Evolutionary conservation across 2,113 vertebrate genomes (phyloP), one percentile per base, ranked within the genome.

Genomic region (Campylomormyrus numenius): DNA sequence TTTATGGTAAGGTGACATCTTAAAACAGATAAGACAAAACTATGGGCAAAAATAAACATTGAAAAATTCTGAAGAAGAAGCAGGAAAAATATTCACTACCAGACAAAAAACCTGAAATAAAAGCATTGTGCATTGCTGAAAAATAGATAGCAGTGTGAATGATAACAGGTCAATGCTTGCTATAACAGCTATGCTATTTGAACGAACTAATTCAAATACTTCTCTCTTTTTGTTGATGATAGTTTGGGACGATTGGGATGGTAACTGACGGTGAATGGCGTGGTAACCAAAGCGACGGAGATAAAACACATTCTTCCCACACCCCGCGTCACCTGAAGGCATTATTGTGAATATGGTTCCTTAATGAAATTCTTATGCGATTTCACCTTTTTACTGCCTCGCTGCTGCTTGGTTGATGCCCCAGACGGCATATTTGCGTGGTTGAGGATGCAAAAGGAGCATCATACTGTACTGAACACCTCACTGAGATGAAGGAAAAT

Each of bases 241-340:
- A 42, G 74, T 42, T 80, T 70, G 62, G 10, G 62, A 70, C 10
- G 62, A 70, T 31, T 70, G 62, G 62, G 74, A 80, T 35, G 74
- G 31, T 80, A 39, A 39, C 74, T 80, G 74, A 17, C 13, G 74
- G 35, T 80, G 74, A 80, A 80, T 35, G 39, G 74, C 6, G 5
- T 80, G 74, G 35, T 80, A 80, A 80, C 74, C 74, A 80, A 80
- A 80, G 74, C 13, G 74, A 42, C 74, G 7, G 35, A 80, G 74
- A 80, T 80, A 80, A 80, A 80, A 80, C 74, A 80, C 74, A 80
- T 80, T 80, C 74, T 80, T 80, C 35, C 74, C 35, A 15, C 74
- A 80, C 74, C 35, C 62, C 3, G 27, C 15, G 15, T 80, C 17
- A 39, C 35, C 74, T 80, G 35, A 80, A 39, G 74, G 74, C 74